Base-by-base conservation (phyloP, 2,113 vertebrate species). In the Chaetodon trifascialis region DNA sequence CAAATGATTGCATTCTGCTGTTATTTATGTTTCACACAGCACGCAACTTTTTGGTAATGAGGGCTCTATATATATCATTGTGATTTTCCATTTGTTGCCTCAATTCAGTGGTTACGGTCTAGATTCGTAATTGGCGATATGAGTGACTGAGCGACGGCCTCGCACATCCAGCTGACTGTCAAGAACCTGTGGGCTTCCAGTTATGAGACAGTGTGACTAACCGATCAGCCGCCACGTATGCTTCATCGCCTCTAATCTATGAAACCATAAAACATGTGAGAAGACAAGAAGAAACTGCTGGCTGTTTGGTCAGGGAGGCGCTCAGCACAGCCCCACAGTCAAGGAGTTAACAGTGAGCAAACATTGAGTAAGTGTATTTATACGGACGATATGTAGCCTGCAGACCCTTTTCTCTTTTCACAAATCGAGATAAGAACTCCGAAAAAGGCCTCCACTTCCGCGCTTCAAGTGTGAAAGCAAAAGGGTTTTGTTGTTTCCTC, bases 221-320 rank as follows among this genome's bases (percentile, higher is more conserved):
- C 54, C 51, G 17, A 87, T 73, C 49, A 9, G 52, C 17, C 21
- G 44, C 64, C 34, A 70, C 82, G 77, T 84, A 49, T 81, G 75
- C 73, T 71, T 60, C 69, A 71, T 80, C 40, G 3, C 25, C 52
- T 78, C 82, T 80, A 69, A 80, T 87, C 87, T 87, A 17, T 2
- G n/a, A 80, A 85, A 80, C 44, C 76, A 87, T 88, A 85, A 91
- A 91, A 36, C 73, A 81, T 64, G 75, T 25, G 40, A 72, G 59
- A 49, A 66, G 68, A 83, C 23, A 69, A 80, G 71, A 73, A 42
- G 81, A 85, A 86, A 84, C 73, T 25, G 63, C 79, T 75, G 63
- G 60, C 58, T 92, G 84, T 93, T 94, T 93, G 84, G 67, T 79
- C 69, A 91, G 79, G 87, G 88, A 90, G 88, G 88, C 38, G 58